Base-by-base conservation (phyloP, 2,888 invertebrate genomes). In the Tetrapedia diversipes region DNA sequence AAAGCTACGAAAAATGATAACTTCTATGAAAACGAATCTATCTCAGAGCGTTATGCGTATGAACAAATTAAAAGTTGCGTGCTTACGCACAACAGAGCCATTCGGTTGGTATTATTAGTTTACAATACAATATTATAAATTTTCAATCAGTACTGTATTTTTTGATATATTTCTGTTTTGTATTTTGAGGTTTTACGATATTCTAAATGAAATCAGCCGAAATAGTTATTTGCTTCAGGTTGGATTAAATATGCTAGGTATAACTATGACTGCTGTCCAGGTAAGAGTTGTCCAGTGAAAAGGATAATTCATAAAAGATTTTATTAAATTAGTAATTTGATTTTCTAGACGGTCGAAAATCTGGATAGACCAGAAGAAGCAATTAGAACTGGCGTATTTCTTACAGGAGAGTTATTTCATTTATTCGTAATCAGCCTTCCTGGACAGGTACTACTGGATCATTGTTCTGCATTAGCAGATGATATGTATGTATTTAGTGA, bases 401-500 rank as follows among this genome's bases (percentile, higher is more conserved):
- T 49, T 0, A 8, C 7, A 0, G 60, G 22, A 1, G 22, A 68
- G 2, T 39, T 51, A 3, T 51, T 68, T 14, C 68, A 68, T 41
- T 34, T 68, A 24, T 61, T 32, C 24, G 6, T 51, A 14, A 11
- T 68, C 8, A 68, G 60, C 16, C 11, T 61, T 4, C 61, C 61
- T 16, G 68, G 68, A 4, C 60, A 68, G 10, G n/a, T 51, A 8
- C 16, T 68, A 0, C 2, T 49, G 16, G 68, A 68, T 24, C 39
- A 24, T 14, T 49, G 61, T 11, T 0, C 14, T 2, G 6, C 24
- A 3, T 1, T 67, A 11, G 19, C 7, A 1, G 0, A 7, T 7
- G 11, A 60, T 14, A 39, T 61, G 67, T 61, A 41, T 2, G 19
- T 11, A 0, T 24, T 6, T 16, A 6, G 2, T 32, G 22, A 4